Conservation (phyloP, 2,888 invertebrate species). For the Andricus curvator region DNA sequence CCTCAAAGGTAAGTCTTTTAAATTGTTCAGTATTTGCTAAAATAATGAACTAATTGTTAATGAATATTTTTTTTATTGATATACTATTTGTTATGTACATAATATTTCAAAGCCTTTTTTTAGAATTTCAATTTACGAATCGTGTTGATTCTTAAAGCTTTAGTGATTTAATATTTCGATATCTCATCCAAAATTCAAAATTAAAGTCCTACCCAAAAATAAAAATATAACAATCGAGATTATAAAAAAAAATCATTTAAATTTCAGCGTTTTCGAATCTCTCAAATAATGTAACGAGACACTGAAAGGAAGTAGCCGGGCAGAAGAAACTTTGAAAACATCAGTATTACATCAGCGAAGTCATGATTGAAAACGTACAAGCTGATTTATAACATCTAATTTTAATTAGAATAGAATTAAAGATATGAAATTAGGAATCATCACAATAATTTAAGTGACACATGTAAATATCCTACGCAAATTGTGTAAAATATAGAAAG, state of each 20-base stretch:
- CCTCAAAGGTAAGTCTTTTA: constrained; percentile 77
- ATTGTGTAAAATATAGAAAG: constrained; percentile 4
- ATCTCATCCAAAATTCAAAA: not conserved
- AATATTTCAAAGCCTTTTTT: too few relatives aligned
- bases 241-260: not conserved
- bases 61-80: constrained; percentile 31
- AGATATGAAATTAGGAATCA: not conserved
- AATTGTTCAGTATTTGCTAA: not conserved
- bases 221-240: too few relatives aligned
- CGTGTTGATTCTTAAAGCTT: too few relatives aligned
- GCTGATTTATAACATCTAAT: not conserved
- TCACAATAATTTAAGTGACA: not conserved
- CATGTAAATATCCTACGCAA: constrained; percentile 5
- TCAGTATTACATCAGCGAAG: constrained; percentile 41
- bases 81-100: too few relatives aligned
- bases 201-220: not conserved
- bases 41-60: not conserved
- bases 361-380: not conserved
- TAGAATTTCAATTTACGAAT: too few relatives aligned
- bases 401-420: not conserved
- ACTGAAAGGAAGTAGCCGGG: constrained; percentile 4
- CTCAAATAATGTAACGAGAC: constrained; percentile 30
- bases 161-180: not conserved
- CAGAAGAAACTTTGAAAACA: constrained; percentile 4
- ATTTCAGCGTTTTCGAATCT: constrained; percentile 20